A percentile compares a stretch with the other conserved stretches of the same genome.
These are phyloP conservation scores for Ormyrus labotus DNA, from an alignment of 2,888 invertebrate genomes.

Conservation along the genomic window DNA sequence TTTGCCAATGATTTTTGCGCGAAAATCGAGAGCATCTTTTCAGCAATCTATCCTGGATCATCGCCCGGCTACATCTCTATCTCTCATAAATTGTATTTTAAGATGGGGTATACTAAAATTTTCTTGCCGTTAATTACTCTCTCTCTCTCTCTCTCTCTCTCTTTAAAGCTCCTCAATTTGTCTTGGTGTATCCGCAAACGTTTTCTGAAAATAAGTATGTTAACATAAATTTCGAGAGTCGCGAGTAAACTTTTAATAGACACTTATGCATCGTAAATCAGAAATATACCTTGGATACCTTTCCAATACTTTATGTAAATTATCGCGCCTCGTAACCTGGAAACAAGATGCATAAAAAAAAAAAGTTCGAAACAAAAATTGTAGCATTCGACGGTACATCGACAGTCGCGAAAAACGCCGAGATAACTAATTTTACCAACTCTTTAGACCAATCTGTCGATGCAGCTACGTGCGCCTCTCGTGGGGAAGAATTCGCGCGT, in stretches of 20 bases:
- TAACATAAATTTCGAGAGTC: constrained; percentile 11
- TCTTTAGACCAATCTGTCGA: no score
- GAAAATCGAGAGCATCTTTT: constrained; percentile 1
- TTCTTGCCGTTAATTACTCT: constrained; percentile 46
- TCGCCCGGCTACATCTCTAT: constrained; percentile 19
- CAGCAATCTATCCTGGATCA: constrained; percentile 20
- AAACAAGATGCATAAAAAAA: no score
- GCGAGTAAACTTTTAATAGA: constrained; percentile 5
- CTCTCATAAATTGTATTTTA: constrained; percentile 26
- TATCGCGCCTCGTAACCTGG: no score
- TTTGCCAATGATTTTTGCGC: constrained; percentile 16
- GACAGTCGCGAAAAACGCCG: no score
- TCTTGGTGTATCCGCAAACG: constrained; percentile 25
- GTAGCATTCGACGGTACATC: no score
- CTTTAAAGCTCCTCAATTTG: constrained; percentile 22
- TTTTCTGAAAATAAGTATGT: constrained; percentile 42
- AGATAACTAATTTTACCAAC: no score
- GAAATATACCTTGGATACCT: no score
- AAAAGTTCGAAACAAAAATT: no score
- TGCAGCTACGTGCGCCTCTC: no score
- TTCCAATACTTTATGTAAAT: no score
- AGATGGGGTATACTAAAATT: constrained; percentile 33
- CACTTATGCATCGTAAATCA: not conserved
- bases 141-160: constrained; percentile 54
- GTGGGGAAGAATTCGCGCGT: not conserved